Base-by-base conservation (phyloP, 2,113 vertebrate species). In the Lynx canadensis region DNA sequence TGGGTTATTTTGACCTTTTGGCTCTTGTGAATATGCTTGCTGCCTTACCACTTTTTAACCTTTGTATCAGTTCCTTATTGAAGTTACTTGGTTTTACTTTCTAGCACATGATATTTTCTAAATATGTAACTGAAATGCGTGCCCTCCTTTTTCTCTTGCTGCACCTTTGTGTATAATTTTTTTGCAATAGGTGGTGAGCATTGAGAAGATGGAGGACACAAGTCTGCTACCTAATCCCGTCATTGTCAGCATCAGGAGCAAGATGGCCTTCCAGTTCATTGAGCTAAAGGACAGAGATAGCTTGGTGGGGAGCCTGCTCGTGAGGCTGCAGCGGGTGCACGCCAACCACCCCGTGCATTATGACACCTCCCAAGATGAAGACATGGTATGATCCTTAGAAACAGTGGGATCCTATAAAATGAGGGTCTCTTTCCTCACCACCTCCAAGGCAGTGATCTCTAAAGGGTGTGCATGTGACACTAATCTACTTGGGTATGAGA, bases 211-310 rank as follows among this genome's bases (percentile, higher is more conserved):
- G 60, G 99, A 99, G 97, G 99, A 99, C 98, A 99, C 99, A 0
- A 99, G 98, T n/a, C 96, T 98, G 65, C 99, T 99, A 18, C 99
- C 99, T 0, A 99, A 99, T 85, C 99, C 99, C 5, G 99, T 99
- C 97, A 99, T 99, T 16, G 97, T 99, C 92, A 99, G 99, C 60
- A 93, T 99, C 85, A 98, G 99, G 74, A 99, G 99, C 45, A 99
- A 99, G 98, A 99, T 98, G 66, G 99, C 99, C 19, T 99, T 99
- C 98, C 99, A 99, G 99, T 99, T 99, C 97, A 99, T 99, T 38
- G 99, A 99, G 96, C 99, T 99, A 95, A 98, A 98, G 96, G 99
- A 99, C 82, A 97, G 99, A 21, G 99, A 99, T 4, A 97, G 94
- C 96, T 98, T 99, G 98, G 99, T 99, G 96, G 99, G 99, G 89